Evolutionary conservation across 2,797 vertebrate genomes (phyloP), one percentile per base, ranked within the genome.

Genomic region (Scomberomorus guttatus): DNA sequence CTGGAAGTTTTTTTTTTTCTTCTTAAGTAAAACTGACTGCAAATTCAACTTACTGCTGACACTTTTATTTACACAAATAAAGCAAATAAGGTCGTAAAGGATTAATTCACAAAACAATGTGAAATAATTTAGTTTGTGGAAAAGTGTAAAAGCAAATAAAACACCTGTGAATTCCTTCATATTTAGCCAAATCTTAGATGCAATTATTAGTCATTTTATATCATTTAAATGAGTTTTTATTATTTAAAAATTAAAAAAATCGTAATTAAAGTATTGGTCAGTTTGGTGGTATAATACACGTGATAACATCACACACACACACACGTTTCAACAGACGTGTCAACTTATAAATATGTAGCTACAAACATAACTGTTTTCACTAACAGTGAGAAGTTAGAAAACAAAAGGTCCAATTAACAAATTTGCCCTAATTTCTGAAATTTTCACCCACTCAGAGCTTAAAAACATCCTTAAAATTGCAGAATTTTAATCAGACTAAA

Each of bases 1-100:
- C 18, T 84, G 86, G 64, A 92, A 93, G 87, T 92, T 92, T 79
- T 75, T 81, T 65, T 59, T 72, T 29, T 27, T 39, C 7, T 66
- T 44, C 34, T 72, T 66, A 50, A 80, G 52, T 68, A 54, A 56
- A 46, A 55, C 29, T 73, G 67, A 58, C 66, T 67, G 61, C 42
- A 63, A 56, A 71, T 46, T 24, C 32, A n/a, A 75, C 20, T 79
- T 57, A 42, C 10, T 22, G 42, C 13, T 57, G 29, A 65, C 48
- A 81, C 44, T 77, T 87, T 75, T 55, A 42, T 60, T 80, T 66
- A 15, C 57, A 65, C 18, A 57, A 68, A 57, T 24, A 13, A 15
- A 15, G 17, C 15, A 52, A 79, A 59, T 57, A 17, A 51, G 39
- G 39, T 2, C 12, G 39, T 12, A n/a, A 8, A 73, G 0, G 11